Conservation (phyloP, 2,888 invertebrate genomes). For the Idaea biselata region DNA sequence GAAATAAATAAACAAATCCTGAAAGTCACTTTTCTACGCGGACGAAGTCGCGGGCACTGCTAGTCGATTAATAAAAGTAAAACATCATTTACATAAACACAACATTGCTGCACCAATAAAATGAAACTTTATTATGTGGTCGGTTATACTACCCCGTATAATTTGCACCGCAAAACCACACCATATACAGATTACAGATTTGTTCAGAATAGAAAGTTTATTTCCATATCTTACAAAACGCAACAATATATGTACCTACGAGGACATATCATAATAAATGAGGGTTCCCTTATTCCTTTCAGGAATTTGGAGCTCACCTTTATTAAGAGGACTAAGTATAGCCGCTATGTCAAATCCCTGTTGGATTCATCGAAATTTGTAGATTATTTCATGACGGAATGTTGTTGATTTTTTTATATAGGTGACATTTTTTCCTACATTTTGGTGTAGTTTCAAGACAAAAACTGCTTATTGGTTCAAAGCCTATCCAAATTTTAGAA, state of each 20-base stretch:
- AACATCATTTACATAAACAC: conserved; percentile 5
- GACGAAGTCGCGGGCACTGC: too few species aligned
- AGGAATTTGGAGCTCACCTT: background rate
- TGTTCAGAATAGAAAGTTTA: conserved; percentile 7
- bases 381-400: too few species aligned
- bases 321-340: background rate
- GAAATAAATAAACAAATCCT: too few species aligned
- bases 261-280: background rate
- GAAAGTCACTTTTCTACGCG: too few species aligned
- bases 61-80: background rate
- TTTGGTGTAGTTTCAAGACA: too few species aligned
- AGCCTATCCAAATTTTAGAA: too few species aligned
- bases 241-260: background rate
- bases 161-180: conserved; percentile 30
- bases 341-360: background rate
- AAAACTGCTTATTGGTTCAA: too few species aligned
- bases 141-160: background rate
- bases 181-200: background rate
- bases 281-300: background rate
- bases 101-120: background rate
- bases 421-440: too few species aligned
- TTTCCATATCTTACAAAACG: background rate
- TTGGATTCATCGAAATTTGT: background rate
- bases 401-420: too few species aligned
- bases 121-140: background rate